Evolutionary conservation across 2,113 vertebrate genomes (phyloP), one percentile per base, ranked within the genome.

Genomic region (Mionectes macconnelli): DNA sequence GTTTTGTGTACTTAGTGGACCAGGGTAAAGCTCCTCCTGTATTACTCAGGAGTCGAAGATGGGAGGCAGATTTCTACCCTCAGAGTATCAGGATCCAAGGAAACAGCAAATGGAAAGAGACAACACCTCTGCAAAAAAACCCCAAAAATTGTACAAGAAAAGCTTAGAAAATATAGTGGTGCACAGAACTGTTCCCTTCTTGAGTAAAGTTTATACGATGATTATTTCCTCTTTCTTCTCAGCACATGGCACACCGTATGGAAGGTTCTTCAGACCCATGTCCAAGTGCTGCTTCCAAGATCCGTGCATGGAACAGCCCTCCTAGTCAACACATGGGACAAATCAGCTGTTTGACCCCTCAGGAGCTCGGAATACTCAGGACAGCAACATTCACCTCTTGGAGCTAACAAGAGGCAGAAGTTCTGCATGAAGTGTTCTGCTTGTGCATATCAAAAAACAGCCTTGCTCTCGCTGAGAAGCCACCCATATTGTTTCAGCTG

Each of bases 231-330:
- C 37, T 40, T 45, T 55, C 33, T 30, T 35, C 24, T 60, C 47
- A 42, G 33, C 18, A 9, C 0, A 0, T 3, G 31, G 28, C 44
- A 72, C 60, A 45, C 25, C 23, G 30, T 50, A 49, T 31, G 40
- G 2, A 17, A 64, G 49, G 25, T 30, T 27, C 30, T 27, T 15
- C 42, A 18, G 45, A 50, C 25, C 42, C 42, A 31, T 20, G 33
- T 55, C 20, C 0, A 9, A 45, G 77, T 0, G 28, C 44, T 44
- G 56, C 23, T 60, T 40, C 15, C 15, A 18, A 42, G 33, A 49
- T 6, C 22, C 49, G 10, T 3, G 3, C 1, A 7, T 2, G 30
- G 67, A 80, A 27, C 22, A 44, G 15, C 37, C 45, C 24, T 76
- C 10, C 18, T 11, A 14, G 21, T 2, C 35, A 79, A 25, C 19